These are phyloP conservation scores for Gryon sp. DNA, from an alignment of 1,140 invertebrate genomes.

Conservation along the genomic window DNA sequence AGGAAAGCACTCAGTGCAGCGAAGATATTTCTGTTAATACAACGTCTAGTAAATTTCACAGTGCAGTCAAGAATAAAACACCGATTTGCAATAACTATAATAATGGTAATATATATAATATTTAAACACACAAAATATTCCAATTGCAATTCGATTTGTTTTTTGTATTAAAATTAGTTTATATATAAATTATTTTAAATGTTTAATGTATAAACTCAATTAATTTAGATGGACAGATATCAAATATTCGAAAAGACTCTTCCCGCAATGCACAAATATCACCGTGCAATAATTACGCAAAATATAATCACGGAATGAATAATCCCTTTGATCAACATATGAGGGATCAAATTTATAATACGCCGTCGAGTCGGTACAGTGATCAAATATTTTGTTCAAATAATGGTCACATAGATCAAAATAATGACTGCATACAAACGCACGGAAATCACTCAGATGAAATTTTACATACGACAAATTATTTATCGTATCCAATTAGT, in stretches of 20 bases:
- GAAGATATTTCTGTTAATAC: slow-evolving; percentile 60
- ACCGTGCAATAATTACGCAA: slow-evolving; percentile 64
- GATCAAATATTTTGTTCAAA: slow-evolving; percentile 62
- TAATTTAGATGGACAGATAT: slow-evolving; percentile 45
- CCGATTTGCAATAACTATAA: slow-evolving; percentile 28
- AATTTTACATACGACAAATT: slow-evolving; percentile 54
- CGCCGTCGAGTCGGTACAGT: slow-evolving; percentile 74
- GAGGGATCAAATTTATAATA: slow-evolving; percentile 62
- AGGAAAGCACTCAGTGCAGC: slow-evolving; percentile 59
- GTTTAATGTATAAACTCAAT: slow-evolving; percentile 7
- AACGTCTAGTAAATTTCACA: slow-evolving; percentile 32
- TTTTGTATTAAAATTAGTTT: neutral
- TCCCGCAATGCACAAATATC: slow-evolving; percentile 53
- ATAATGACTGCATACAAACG: slow-evolving; percentile 63
- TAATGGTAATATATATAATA: neutral
- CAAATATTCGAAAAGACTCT: slow-evolving; percentile 63
- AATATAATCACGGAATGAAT: slow-evolving; percentile 58
- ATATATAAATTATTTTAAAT: neutral
- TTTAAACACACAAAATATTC: no score
- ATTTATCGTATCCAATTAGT: slow-evolving; percentile 67
- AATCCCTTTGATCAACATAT: slow-evolving; percentile 39
- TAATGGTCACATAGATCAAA: slow-evolving; percentile 69
- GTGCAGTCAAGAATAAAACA: slow-evolving; percentile 31
- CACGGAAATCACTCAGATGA: slow-evolving; percentile 61
- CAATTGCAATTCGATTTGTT: no score